phyloP scores from a whole-genome alignment of 2,113 vertebrate genomes.

The Tragelaphus strepsiceros region DNA sequence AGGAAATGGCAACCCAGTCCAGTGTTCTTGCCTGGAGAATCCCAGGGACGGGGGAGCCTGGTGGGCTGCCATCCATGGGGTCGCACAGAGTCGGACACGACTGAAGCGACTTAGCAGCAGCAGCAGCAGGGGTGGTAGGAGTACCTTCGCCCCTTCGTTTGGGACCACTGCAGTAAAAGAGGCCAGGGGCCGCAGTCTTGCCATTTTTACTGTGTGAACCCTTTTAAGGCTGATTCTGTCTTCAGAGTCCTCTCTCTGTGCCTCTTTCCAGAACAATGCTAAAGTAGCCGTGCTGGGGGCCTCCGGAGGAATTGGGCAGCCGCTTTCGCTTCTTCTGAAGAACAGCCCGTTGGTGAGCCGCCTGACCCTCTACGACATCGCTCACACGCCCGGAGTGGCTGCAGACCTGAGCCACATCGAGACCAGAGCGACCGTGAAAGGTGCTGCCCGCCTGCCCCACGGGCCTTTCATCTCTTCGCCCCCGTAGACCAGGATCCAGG shows the following conservation, averaged over 20 bases:
- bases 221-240: neutral
- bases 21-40: too few species aligned
- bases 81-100: too few species aligned
- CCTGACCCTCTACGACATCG: constrained; percentile 93
- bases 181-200: neutral
- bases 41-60: too few species aligned
- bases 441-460: constrained; percentile 57
- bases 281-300: constrained; percentile 96
- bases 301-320: constrained; percentile 96
- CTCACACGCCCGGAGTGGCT: constrained; percentile 94
- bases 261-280: constrained; percentile 83
- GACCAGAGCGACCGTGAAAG: constrained; percentile 91
- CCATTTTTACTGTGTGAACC: neutral
- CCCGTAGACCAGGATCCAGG: neutral
- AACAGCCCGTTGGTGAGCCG: constrained; percentile 95
- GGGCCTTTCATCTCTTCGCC: neutral
- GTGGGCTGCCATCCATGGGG: too few species aligned
- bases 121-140: neutral
- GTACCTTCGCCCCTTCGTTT: neutral
- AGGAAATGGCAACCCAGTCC: too few species aligned
- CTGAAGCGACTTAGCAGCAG: too few species aligned
- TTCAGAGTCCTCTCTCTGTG: neutral
- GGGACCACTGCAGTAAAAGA: neutral
- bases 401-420: constrained; percentile 98
- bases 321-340: constrained; percentile 95